Conservation (phyloP, 1,140 invertebrate genomes). For the Idris sp. region DNA sequence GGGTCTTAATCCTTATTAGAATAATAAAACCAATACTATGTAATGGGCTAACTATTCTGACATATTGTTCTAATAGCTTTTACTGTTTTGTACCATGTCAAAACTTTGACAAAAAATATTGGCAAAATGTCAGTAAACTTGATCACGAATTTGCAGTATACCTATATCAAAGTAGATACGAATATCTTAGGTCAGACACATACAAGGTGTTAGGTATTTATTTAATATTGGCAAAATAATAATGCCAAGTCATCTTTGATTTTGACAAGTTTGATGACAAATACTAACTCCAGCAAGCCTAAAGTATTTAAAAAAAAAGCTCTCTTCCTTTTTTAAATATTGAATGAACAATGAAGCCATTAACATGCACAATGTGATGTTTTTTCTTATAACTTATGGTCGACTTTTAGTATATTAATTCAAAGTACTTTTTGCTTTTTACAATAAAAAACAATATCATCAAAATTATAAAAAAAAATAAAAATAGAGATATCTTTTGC, state of each 20-base stretch:
- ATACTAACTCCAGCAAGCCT: conserved; percentile 13
- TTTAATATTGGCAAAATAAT: conserved; percentile 56
- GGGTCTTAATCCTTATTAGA: no score
- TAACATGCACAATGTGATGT: conserved; percentile 16
- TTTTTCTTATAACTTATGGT: conserved; percentile 3
- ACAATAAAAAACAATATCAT: background rate
- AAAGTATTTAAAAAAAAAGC: background rate
- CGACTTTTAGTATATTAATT: no score
- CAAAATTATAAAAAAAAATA: background rate
- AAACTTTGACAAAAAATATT: conserved; percentile 62
- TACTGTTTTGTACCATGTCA: conserved; percentile 52
- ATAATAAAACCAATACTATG: conserved; percentile 22
- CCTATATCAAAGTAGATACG: conserved; percentile 52
- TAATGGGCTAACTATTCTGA: conserved; percentile 23
- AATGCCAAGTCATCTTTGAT: conserved; percentile 29
- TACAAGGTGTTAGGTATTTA: conserved; percentile 54
- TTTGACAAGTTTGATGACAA: conserved; percentile 31
- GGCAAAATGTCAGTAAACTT: conserved; percentile 59
- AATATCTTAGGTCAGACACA: conserved; percentile 58
- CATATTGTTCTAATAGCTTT: conserved; percentile 55
- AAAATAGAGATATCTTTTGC: no score
- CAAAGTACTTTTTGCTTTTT: no score
- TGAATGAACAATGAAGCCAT: conserved; percentile 8
- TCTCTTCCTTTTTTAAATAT: conserved; percentile 17
- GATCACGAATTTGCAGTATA: conserved; percentile 60